Base-by-base conservation (phyloP, 2,888 invertebrate genomes). In the Caenorhabditis uteleia region DNA sequence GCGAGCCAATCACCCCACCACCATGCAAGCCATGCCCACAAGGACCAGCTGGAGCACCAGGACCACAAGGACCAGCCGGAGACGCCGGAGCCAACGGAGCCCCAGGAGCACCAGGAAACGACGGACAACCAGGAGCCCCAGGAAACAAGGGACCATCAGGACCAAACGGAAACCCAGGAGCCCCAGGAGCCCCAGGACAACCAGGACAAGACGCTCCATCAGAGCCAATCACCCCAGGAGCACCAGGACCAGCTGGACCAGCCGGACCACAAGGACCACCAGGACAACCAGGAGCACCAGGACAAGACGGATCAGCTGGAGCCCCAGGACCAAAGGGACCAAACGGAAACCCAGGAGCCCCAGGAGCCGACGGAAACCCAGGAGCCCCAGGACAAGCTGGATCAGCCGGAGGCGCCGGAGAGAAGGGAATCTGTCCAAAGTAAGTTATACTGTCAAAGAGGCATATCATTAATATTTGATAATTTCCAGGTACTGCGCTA, bases 1-100 rank as follows among this genome's bases (percentile, higher is more conserved):
- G 78, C 56, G 78, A 78, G 62, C 77, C 78, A 31, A 59, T 71
- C 62, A 75, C 75, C 53, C 75, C 75, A 56, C 74, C 74, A 58
- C 74, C 72, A 54, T 72, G 75, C 71, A 74, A 72, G 47, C 76
- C 71, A 23, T 75, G 76, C 70, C 67, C 74, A 61, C 68, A 73
- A 54, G 73, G 72, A 45, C 67, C 70, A 61, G 54, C 68, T 25
- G 72, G 72, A 61, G 69, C 71, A 54, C 71, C 71, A 49, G 68
- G 74, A 51, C 66, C 69, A 27, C 70, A 66, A 50, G 73, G 73
- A 68, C 55, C 59, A 43, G 60, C 69, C 31, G 75, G 75, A 46
- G 69, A 69, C 38, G 65, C 65, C 39, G 68, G 68, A 47, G 3
- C 59, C 33, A 46, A 55, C 44, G 66, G 70, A 69, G 53, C 40